phyloP scores from a whole-genome alignment of 2,888 invertebrate species.

The Drosophila monieri region DNA sequence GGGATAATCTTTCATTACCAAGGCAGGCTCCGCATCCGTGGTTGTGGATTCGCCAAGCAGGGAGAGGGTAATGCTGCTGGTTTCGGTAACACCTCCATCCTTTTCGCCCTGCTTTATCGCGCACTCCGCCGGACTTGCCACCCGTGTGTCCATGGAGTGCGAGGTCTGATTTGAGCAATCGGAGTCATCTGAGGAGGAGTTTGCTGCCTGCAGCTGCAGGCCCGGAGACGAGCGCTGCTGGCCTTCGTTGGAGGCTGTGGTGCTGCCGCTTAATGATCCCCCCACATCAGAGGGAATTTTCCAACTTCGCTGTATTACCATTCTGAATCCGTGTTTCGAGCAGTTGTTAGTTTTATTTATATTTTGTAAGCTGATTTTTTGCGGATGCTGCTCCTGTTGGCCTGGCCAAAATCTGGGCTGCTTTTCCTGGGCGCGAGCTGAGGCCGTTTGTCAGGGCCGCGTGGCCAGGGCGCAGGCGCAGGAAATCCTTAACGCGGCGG shows the following conservation, averaged over 20 bases:
- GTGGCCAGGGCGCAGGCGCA: constrained; percentile 41
- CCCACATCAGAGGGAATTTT: constrained; percentile 80
- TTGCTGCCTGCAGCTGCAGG: constrained; percentile 55
- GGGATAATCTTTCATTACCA: constrained; percentile 38
- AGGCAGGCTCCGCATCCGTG: constrained; percentile 45
- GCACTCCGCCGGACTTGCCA: constrained; percentile 60
- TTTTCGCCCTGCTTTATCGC: constrained; percentile 42
- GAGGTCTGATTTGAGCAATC: constrained; percentile 83
- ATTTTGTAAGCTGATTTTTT: constrained; percentile 9
- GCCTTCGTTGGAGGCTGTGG: constrained; percentile 21
- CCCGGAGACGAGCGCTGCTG: constrained; percentile 74
- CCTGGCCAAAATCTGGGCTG: constrained; percentile 14
- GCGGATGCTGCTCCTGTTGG: neutral
- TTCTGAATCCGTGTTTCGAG: constrained; percentile 29
- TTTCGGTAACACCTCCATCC: constrained; percentile 32
- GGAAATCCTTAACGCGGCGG: constrained; percentile 22
- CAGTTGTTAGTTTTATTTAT: neutral
- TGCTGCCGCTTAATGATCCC: constrained; percentile 55
- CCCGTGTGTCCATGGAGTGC: constrained; percentile 81
- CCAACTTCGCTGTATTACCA: constrained; percentile 84
- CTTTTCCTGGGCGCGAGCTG: constrained; percentile 43
- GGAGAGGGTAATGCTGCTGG: constrained; percentile 28
- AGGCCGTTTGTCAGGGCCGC: constrained; percentile 43
- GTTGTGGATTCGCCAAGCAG: constrained; percentile 41
- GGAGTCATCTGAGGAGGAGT: constrained; percentile 83